Conservation (phyloP, 2,888 invertebrate species). For the Nematopogon swammerdamellus region DNA sequence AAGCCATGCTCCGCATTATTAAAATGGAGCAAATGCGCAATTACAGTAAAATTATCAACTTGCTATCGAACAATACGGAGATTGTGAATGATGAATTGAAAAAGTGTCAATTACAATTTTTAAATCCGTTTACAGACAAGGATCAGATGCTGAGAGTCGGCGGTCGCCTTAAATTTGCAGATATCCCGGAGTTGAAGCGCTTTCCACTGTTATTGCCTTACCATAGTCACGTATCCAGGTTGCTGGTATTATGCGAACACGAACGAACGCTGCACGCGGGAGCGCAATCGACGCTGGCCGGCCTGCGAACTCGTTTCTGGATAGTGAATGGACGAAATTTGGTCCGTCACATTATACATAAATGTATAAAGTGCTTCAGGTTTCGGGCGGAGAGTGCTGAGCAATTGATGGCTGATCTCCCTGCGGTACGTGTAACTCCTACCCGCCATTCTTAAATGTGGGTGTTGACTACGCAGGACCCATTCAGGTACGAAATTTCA, state of each 20-base stretch:
- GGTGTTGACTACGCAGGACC: not conserved
- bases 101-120: constrained; percentile 4
- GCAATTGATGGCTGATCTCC: constrained; percentile 12
- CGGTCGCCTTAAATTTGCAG: not conserved
- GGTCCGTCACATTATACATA: constrained; percentile 8
- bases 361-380: constrained; percentile 10
- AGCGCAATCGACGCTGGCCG: constrained; percentile 10
- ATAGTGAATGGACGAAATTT: constrained; percentile 6
- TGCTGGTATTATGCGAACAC: constrained; percentile 10
- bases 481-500: not conserved
- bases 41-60: not conserved
- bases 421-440: constrained; percentile 4
- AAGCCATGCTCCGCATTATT: not conserved
- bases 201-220: constrained; percentile 4
- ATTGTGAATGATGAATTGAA: not conserved
- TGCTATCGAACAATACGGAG: not conserved
- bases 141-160: not conserved
- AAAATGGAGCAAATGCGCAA: not conserved
- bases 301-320: constrained; percentile 12
- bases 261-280: constrained; percentile 8
- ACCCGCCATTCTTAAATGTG: not conserved
- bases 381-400: constrained; percentile 2
- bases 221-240: constrained; percentile 1
- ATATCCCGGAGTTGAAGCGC: not conserved
- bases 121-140: not conserved